phyloP scores from a whole-genome alignment of 2,797 vertebrate genomes.

The Cyclopterus lumpus region DNA sequence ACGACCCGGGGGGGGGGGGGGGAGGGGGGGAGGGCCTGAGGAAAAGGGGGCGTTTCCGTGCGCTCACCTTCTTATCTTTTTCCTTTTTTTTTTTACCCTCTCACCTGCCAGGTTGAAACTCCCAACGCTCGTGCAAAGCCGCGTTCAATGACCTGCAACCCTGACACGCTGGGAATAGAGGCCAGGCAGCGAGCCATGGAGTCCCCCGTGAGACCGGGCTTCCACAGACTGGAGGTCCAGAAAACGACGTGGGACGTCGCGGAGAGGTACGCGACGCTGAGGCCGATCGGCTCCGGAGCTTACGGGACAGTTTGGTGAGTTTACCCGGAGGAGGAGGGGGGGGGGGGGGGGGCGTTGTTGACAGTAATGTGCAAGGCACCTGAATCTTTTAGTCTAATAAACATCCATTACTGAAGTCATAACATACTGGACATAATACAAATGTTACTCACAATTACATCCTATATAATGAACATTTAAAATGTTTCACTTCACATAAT shows the following conservation, averaged over 20 bases:
- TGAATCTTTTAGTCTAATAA: neutral
- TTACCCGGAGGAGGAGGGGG: neutral
- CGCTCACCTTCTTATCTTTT: neutral
- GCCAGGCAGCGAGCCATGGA: slow-evolving; percentile 44
- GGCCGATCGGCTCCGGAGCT: slow-evolving; percentile 84
- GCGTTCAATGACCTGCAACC: too few relatives aligned
- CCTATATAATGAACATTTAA: neutral
- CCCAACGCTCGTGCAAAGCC: neutral
- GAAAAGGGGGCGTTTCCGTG: slow-evolving; percentile 55
- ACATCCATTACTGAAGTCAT: neutral
- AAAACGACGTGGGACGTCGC: slow-evolving; percentile 87
- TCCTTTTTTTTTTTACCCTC: neutral
- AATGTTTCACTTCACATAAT: neutral
- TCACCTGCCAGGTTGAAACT: slow-evolving; percentile 61
- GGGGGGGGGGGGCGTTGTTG: neutral
- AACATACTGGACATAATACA: neutral
- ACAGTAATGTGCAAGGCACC: neutral
- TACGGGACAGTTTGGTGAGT: slow-evolving; percentile 89
- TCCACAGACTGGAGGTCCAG: slow-evolving; percentile 82
- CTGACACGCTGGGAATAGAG: neutral
- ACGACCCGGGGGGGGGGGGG: neutral
- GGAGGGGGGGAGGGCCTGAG: neutral
- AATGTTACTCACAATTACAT: neutral
- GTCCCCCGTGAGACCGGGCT: slow-evolving; percentile 75
- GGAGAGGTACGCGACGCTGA: slow-evolving; percentile 76